phyloP scores from a whole-genome alignment of 2,888 invertebrate species.

The Stenchaetothrips biformis region DNA sequence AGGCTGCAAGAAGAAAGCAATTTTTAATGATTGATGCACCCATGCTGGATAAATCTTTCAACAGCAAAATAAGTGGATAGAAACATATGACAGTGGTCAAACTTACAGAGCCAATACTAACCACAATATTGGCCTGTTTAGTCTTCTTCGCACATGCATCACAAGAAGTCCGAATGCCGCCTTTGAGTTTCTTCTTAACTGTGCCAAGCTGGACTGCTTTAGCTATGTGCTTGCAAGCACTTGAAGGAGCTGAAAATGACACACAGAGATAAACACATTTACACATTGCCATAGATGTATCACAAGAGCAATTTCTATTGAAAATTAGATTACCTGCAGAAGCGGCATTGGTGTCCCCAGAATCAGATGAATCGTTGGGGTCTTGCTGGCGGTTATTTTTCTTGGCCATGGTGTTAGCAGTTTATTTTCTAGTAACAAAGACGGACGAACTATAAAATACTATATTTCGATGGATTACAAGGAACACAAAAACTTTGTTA shows the following conservation, averaged over 20 bases:
- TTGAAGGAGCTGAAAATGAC: neutral
- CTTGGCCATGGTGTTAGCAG: conserved; percentile 44
- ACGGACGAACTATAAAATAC: too few relatives aligned
- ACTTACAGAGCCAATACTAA: conserved; percentile 26
- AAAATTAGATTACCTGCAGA: conserved; percentile 25
- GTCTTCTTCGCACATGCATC: conserved; percentile 40
- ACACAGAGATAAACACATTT: neutral
- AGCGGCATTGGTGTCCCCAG: conserved; percentile 2
- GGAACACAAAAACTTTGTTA: too few relatives aligned
- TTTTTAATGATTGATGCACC: too few relatives aligned
- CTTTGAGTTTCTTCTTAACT: conserved; percentile 56
- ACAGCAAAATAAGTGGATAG: too few relatives aligned
- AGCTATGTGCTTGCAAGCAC: conserved; percentile 52
- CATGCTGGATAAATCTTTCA: too few relatives aligned
- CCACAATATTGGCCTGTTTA: conserved; percentile 16
- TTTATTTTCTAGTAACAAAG: too few relatives aligned
- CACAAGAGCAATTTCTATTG: conserved; percentile 27
- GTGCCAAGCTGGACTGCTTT: conserved; percentile 62
- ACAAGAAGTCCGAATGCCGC: conserved; percentile 26
- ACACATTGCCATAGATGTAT: neutral
- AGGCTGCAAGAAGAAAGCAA: neutral
- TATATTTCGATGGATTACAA: too few relatives aligned
- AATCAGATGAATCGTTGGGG: conserved; percentile 30
- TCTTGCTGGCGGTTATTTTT: conserved; percentile 44
- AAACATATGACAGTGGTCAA: too few relatives aligned